These are phyloP conservation scores for Maniola hyperantus DNA, from an alignment of 2,888 invertebrate genomes.

Conservation along the genomic window DNA sequence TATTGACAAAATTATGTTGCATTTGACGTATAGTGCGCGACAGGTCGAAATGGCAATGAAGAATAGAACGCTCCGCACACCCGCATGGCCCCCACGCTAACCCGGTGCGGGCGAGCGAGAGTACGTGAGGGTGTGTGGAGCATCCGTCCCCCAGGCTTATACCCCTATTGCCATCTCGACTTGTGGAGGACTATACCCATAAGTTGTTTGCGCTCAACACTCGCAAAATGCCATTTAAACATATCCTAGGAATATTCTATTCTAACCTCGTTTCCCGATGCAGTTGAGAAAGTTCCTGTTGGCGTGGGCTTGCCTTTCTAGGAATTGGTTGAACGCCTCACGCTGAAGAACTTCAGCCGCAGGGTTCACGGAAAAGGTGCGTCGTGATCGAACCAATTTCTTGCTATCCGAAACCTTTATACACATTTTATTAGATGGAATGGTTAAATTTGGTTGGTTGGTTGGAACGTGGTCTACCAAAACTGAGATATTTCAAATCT, in stretches of 20 bases:
- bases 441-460: background rate
- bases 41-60: no score
- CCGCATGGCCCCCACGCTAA: no score
- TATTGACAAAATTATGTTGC: no score
- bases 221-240: background rate
- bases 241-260: conserved; percentile 1
- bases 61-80: no score
- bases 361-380: conserved; percentile 66
- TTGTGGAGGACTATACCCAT: no score
- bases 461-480: background rate
- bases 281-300: conserved; percentile 65
- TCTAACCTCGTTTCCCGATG: conserved; percentile 73
- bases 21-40: no score
- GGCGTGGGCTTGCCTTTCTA: conserved; percentile 57
- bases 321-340: conserved; percentile 58
- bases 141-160: no score
- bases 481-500: background rate
- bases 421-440: conserved; percentile 38
- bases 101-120: no score
- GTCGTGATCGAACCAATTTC: conserved; percentile 53
- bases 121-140: no score
- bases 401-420: conserved; percentile 57
- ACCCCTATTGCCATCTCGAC: no score
- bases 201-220: background rate
- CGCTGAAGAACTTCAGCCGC: conserved; percentile 65